Conservation (phyloP, 2,113 vertebrate genomes). For the Megaceryle maxima region DNA sequence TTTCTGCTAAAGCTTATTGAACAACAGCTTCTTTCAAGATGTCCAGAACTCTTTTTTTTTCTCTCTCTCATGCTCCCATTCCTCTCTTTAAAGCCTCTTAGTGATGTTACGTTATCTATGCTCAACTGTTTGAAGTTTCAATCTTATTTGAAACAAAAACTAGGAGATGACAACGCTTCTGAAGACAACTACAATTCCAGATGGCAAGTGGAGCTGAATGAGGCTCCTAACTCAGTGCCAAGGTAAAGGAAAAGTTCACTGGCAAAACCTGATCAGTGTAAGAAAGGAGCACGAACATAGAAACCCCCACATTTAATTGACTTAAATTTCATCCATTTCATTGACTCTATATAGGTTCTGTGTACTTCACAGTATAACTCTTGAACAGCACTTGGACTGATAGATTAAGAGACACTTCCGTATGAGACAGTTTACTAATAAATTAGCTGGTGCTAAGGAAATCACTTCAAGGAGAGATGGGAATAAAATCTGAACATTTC, state of each 20-base stretch:
- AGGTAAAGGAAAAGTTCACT: not conserved
- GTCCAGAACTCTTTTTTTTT: not conserved
- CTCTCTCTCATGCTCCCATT: not conserved
- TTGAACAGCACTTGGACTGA: not conserved
- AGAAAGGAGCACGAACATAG: not conserved
- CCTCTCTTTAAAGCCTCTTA: not conserved
- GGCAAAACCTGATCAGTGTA: not conserved
- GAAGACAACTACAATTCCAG: conserved; percentile 36
- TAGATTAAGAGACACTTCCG: not conserved
- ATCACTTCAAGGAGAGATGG: not conserved
- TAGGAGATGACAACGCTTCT: conserved; percentile 39
- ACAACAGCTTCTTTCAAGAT: conserved; percentile 1
- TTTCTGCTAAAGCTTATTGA: not conserved
- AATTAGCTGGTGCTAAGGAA: not conserved
- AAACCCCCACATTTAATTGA: not conserved
- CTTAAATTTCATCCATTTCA: not conserved
- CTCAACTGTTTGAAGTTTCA: conserved; percentile 40
- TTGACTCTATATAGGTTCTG: not conserved
- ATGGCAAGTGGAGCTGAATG: conserved; percentile 37
- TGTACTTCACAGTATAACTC: not conserved
- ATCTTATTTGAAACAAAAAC: conserved; percentile 16
- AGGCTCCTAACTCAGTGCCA: not conserved
- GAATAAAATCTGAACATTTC: not conserved
- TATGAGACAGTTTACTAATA: not conserved
- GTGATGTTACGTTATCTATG: conserved; percentile 36